Conservation (phyloP, 2,113 vertebrate genomes). For the Cromileptes altivelis region DNA sequence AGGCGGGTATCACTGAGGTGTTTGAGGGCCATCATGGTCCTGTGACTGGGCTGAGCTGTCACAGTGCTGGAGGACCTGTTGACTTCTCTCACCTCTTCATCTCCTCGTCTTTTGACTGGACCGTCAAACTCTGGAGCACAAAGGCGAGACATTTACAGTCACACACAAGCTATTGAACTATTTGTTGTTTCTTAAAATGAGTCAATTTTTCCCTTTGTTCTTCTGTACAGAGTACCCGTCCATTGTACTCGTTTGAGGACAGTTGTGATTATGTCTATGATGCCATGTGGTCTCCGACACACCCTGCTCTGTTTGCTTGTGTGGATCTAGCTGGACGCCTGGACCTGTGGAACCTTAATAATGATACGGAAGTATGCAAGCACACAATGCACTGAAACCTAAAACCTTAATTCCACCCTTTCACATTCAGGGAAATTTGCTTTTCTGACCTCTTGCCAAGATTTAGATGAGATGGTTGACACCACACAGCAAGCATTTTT, state of each 20-base stretch:
- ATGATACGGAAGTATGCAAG: constrained; percentile 93
- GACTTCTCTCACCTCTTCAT: constrained; percentile 99
- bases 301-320: constrained; percentile 97
- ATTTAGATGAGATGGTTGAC: neutral
- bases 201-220: neutral
- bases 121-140: constrained; percentile 98
- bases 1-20: constrained; percentile 98
- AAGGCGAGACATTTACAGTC: constrained; percentile 86
- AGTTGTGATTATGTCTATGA: constrained; percentile 98
- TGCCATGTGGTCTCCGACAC: constrained; percentile 98
- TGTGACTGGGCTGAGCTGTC: constrained; percentile 97
- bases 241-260: constrained; percentile 98
- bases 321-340: constrained; percentile 95
- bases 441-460: neutral
- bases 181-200: neutral
- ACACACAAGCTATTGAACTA: neutral
- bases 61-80: constrained; percentile 93
- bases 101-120: constrained; percentile 99
- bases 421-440: neutral
- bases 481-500: too few relatives aligned
- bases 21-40: constrained; percentile 99
- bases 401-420: neutral
- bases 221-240: constrained; percentile 91
- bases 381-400: constrained; percentile 4
- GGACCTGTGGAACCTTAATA: constrained; percentile 99